A percentile compares a stretch with the other conserved stretches of the same genome.
Conservation (phyloP, 2,113 vertebrate genomes). For the Spilogale gracilis region DNA sequence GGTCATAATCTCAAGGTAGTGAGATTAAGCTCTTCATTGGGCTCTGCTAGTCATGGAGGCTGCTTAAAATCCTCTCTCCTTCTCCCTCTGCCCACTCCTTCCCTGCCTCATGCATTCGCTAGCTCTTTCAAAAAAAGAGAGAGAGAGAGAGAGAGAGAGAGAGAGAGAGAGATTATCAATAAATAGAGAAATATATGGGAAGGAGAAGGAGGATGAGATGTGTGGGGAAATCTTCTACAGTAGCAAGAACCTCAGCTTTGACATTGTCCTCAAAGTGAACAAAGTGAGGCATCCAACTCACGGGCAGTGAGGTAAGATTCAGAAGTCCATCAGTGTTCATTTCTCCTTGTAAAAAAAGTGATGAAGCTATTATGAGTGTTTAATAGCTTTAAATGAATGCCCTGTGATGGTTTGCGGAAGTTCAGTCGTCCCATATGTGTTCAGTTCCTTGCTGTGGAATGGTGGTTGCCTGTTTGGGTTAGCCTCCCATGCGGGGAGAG, state of each 20-base stretch:
- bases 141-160: too few relatives aligned
- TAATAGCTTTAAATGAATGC: slow-evolving; percentile 55
- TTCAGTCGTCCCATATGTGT: neutral
- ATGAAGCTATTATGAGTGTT: neutral
- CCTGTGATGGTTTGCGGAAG: neutral
- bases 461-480: neutral
- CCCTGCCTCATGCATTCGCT: neutral
- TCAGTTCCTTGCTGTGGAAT: neutral
- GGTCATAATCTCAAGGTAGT: neutral
- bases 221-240: neutral
- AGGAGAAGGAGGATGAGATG: neutral
- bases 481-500: neutral
- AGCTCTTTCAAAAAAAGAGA: neutral
- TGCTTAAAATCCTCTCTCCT: neutral
- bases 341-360: neutral
- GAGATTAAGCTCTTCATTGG: neutral
- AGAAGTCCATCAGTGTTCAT: neutral
- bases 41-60: neutral
- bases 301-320: neutral
- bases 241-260: neutral
- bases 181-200: neutral
- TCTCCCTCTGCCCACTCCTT: neutral
- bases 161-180: neutral
- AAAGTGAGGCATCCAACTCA: neutral
- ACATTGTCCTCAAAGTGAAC: neutral